These are phyloP conservation scores for Sericinus montela DNA, from an alignment of 2,888 invertebrate species.

Conservation along the genomic window DNA sequence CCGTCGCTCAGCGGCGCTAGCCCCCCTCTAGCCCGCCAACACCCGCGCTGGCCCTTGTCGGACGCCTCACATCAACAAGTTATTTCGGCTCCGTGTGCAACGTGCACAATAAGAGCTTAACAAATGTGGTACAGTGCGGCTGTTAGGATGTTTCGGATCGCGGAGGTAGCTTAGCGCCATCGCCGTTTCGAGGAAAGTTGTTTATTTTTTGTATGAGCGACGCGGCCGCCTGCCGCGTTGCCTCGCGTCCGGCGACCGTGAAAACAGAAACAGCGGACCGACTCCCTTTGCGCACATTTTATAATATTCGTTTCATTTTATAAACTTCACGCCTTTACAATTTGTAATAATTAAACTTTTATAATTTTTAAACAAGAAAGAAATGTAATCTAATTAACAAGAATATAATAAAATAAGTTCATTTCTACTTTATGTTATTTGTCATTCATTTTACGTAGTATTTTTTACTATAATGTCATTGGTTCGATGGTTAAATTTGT, in stretches of 20 bases:
- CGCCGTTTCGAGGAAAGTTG: conserved; percentile 77
- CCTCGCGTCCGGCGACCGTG: conserved; percentile 67
- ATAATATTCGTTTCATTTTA: conserved; percentile 30
- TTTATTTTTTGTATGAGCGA: conserved; percentile 64
- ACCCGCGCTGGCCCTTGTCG: conserved; percentile 47
- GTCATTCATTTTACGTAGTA: too few species aligned
- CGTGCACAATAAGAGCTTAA: conserved; percentile 55
- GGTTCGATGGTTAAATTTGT: too few species aligned
- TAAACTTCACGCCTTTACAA: not conserved
- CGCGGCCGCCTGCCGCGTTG: conserved; percentile 65
- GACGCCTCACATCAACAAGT: conserved; percentile 74
- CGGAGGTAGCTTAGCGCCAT: conserved; percentile 66
- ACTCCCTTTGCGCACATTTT: conserved; percentile 35
- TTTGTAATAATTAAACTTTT: too few species aligned
- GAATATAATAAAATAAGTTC: too few species aligned
- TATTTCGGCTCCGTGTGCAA: conserved; percentile 65
- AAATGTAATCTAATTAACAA: too few species aligned
- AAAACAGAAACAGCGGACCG: conserved; percentile 61
- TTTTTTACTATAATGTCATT: too few species aligned
- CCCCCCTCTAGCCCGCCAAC: conserved; percentile 36
- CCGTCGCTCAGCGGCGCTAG: conserved; percentile 83
- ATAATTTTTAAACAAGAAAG: too few species aligned
- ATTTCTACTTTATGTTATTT: too few species aligned
- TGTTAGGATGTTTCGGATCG: conserved; percentile 49
- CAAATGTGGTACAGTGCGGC: conserved; percentile 37